Conservation (phyloP, 2,797 vertebrate genomes). For the Gambelia wislizenii region DNA sequence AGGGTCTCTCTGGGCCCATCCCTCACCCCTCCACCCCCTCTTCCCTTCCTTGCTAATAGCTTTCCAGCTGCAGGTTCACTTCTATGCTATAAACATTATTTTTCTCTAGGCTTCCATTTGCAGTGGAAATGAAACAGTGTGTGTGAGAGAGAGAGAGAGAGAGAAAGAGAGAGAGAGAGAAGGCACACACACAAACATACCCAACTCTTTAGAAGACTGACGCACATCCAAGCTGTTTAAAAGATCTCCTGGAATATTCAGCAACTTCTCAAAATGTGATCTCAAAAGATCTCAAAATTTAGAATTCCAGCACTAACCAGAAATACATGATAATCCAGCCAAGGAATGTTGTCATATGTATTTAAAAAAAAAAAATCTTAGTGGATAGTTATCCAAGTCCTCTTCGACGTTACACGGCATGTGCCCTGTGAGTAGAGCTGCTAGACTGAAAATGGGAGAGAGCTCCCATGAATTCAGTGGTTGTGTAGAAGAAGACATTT, state of each 20-base stretch:
- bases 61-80: not conserved
- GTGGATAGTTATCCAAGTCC: not conserved
- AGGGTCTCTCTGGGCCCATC: not conserved
- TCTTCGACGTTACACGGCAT: not conserved
- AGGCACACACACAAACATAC: no score
- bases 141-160: fast-evolving
- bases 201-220: fast-evolving
- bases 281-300: not conserved
- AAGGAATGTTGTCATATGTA: no score
- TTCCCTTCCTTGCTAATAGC: not conserved
- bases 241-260: no score
- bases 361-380: no score
- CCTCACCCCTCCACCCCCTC: not conserved
- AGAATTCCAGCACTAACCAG: not conserved
- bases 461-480: no score
- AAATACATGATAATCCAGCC: not conserved
- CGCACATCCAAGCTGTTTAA: no score
- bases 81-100: not conserved
- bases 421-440: not conserved
- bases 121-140: not conserved
- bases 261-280: not conserved
- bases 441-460: no score
- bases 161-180: not conserved
- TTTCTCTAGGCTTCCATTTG: not conserved
- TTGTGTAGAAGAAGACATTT: no score